Conservation (phyloP, 2,113 vertebrate genomes). For the Leucosticte australis region DNA sequence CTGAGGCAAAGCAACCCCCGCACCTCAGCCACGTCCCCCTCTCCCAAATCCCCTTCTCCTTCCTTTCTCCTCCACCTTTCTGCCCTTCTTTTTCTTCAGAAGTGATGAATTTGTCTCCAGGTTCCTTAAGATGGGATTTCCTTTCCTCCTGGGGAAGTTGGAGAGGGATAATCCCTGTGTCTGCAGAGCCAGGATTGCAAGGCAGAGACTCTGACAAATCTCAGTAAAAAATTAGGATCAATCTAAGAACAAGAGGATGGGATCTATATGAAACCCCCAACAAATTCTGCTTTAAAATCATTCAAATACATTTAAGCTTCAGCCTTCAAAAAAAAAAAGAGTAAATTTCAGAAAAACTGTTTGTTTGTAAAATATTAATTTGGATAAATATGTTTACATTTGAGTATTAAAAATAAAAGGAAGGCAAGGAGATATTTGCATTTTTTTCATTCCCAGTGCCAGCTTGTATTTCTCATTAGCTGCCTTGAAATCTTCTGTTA, state of each 20-base stretch:
- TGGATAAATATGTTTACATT: background rate
- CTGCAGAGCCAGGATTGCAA: background rate
- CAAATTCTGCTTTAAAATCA: background rate
- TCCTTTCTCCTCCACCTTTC: background rate
- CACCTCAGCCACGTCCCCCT: background rate
- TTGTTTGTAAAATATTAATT: background rate
- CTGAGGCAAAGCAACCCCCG: background rate
- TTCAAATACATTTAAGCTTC: background rate
- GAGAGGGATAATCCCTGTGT: background rate
- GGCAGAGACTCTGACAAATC: background rate
- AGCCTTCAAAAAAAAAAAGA: background rate
- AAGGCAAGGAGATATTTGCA: background rate
- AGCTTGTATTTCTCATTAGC: background rate
- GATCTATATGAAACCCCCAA: background rate
- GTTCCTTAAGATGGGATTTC: background rate
- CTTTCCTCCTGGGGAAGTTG: background rate
- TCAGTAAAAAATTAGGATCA: background rate
- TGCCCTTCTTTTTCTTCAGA: background rate
- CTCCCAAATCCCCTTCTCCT: background rate
- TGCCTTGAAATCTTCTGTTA: background rate
- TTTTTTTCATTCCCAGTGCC: background rate
- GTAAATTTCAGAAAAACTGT: background rate
- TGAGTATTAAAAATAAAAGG: background rate
- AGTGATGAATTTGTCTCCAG: background rate
- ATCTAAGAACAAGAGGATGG: background rate